Conservation (phyloP, 2,113 vertebrate genomes). For the Chionomys nivalis region DNA sequence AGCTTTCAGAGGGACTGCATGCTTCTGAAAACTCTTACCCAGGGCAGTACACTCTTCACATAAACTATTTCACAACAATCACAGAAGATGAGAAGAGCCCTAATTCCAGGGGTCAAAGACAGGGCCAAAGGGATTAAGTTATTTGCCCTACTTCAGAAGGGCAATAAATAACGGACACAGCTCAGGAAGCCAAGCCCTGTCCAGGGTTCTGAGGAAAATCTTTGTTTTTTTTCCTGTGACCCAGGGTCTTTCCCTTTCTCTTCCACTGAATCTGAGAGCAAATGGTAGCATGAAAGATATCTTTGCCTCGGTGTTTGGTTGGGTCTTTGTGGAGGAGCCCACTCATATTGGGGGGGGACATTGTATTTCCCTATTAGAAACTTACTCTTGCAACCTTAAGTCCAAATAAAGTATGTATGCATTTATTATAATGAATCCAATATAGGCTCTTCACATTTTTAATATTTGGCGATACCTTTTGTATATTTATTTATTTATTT, state of each 20-base stretch:
- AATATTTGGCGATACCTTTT: not conserved
- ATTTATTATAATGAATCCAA: not conserved
- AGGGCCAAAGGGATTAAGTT: slow-evolving; percentile 4
- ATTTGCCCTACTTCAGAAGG: slow-evolving; percentile 8
- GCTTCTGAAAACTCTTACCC: not conserved
- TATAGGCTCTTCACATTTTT: not conserved
- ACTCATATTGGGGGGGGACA: not conserved
- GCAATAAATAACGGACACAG: not conserved
- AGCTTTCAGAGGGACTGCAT: not conserved
- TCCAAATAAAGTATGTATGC: not conserved
- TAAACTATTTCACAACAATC: not conserved
- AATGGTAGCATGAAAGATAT: not conserved
- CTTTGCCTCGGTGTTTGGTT: not conserved
- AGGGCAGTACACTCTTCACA: not conserved
- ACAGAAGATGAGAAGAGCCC: not conserved
- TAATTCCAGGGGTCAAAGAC: not conserved
- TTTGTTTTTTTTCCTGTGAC: not conserved
- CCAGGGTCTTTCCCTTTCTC: not conserved
- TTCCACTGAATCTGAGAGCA: not conserved
- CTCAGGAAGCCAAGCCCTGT: not conserved
- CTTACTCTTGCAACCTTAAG: not conserved
- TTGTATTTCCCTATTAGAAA: not conserved
- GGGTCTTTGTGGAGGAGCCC: not conserved
- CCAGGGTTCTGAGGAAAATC: not conserved
- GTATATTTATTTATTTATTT: not conserved